Percentiles rank a stretch among this genome's conserved stretches.
These are phyloP conservation scores for Myiagra hebetior DNA, from an alignment of 2,113 vertebrate genomes.

Conservation along the genomic window DNA sequence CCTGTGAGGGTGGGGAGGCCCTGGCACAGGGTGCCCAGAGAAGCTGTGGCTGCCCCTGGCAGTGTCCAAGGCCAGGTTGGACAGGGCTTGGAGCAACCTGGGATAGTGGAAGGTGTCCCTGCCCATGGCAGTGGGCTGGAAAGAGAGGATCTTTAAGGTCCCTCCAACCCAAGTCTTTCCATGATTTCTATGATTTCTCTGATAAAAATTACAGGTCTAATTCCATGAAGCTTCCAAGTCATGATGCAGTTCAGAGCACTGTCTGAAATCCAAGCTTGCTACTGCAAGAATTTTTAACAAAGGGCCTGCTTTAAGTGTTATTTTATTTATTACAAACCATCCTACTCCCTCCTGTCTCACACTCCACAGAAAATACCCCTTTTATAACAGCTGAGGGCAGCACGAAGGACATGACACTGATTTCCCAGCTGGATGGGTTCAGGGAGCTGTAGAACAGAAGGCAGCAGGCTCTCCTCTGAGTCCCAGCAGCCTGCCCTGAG, in stretches of 20 bases:
- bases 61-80: not conserved
- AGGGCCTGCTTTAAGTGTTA: not conserved
- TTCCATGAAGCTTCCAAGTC: not conserved
- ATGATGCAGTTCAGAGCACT: not conserved
- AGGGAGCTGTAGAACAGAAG: not conserved
- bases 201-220: not conserved
- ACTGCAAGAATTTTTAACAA: not conserved
- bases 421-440: not conserved
- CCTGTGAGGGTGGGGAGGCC: not conserved
- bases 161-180: not conserved
- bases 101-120: not conserved
- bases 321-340: not conserved
- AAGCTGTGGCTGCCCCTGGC: not conserved
- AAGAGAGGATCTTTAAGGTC: not conserved
- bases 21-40: not conserved
- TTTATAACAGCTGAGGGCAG: not conserved
- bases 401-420: not conserved
- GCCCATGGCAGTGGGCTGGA: not conserved
- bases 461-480: not conserved
- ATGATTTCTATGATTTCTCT: not conserved
- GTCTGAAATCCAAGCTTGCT: not conserved
- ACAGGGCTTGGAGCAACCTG: accelerated
- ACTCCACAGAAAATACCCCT: not conserved
- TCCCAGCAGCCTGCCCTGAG: not conserved
- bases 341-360: not conserved